These are phyloP conservation scores for Passerculus sandwichensis DNA, from an alignment of 2,797 vertebrate species.

Conservation along the genomic window DNA sequence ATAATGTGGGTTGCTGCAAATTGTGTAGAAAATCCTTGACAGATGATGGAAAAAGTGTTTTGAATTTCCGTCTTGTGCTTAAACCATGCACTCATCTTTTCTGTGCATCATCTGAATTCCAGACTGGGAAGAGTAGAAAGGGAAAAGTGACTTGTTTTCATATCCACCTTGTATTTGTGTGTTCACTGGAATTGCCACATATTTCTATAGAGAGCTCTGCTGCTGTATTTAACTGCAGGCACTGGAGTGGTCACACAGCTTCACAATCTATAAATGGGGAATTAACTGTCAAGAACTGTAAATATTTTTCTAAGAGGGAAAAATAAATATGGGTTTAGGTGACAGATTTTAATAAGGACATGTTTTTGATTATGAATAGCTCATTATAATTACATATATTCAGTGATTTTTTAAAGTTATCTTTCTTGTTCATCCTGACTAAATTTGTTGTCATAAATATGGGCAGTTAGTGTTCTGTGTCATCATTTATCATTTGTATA, in stretches of 20 bases:
- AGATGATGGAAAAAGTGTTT: neutral
- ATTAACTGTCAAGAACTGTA: conserved; percentile 41
- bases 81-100: neutral
- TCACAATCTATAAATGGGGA: conserved; percentile 1
- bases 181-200: neutral
- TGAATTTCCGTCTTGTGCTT: neutral
- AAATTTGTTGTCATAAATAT: conserved; percentile 29
- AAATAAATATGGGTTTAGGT: conserved; percentile 18
- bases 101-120: neutral
- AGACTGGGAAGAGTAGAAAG: neutral
- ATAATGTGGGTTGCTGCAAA: neutral
- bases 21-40: neutral
- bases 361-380: conserved; percentile 15
- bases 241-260: conserved; percentile 20
- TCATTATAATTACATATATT: conserved; percentile 34
- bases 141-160: neutral
- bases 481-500: conserved; percentile 38
- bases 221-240: neutral
- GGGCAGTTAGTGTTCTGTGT: neutral
- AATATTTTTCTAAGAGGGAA: conserved; percentile 30
- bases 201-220: neutral
- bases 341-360: conserved; percentile 49
- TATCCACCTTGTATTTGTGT: neutral
- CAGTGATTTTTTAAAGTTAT: neutral
- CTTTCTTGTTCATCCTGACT: neutral